Conservation (phyloP, 2,113 vertebrate species). For the Syngnathus floridae region DNA sequence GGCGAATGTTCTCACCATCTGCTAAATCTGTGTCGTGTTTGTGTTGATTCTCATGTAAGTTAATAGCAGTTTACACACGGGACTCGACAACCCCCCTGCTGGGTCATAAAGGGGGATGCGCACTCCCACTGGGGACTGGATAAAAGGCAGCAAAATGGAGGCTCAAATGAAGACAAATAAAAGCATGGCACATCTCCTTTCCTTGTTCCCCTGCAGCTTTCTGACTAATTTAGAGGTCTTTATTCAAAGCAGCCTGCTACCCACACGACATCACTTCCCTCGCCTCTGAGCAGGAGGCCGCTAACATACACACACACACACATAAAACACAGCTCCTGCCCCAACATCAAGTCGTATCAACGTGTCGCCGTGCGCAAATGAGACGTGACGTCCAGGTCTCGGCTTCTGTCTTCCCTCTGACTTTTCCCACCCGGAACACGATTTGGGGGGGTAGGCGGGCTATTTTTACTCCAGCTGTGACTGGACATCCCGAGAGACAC, state of each 20-base stretch:
- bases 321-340: slow-evolving; percentile 32
- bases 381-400: slow-evolving; percentile 66
- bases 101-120: slow-evolving; percentile 48
- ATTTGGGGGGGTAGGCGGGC: slow-evolving; percentile 16
- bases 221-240: slow-evolving; percentile 24
- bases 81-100: slow-evolving; percentile 38
- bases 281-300: slow-evolving; percentile 6
- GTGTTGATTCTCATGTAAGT: slow-evolving; percentile 25
- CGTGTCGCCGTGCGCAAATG: slow-evolving; percentile 57
- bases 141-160: slow-evolving; percentile 32
- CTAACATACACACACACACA: slow-evolving; percentile 3
- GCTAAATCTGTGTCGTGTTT: slow-evolving; percentile 23
- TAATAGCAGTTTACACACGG: slow-evolving; percentile 41
- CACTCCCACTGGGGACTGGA: slow-evolving; percentile 19
- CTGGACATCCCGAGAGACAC: slow-evolving; percentile 58
- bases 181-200: slow-evolving; percentile 24
- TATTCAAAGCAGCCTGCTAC: slow-evolving; percentile 15
- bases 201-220: slow-evolving; percentile 24
- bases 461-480: slow-evolving; percentile 70
- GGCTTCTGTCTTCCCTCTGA: slow-evolving; percentile 62
- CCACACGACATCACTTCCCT: slow-evolving; percentile 27
- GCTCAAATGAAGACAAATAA: slow-evolving; percentile 49
- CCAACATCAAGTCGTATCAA: slow-evolving; percentile 45
- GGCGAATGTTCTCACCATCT: slow-evolving; percentile 11
- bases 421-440: slow-evolving; percentile 68